Conservation (phyloP, 2,113 vertebrate species). For the Chrysochloris asiatica region DNA sequence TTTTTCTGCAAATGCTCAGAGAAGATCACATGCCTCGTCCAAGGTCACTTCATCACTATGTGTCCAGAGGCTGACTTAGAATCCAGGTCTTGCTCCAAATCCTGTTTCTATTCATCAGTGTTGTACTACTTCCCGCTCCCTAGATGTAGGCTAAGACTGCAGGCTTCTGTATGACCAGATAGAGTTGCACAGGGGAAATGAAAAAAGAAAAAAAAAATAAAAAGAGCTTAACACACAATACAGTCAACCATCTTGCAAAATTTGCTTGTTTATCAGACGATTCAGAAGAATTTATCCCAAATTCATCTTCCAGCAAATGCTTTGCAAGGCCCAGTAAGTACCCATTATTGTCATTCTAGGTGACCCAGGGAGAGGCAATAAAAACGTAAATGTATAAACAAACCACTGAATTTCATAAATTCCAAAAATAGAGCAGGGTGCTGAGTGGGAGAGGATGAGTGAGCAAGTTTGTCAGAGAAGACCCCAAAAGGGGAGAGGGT, state of each 20-base stretch:
- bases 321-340: rapidly evolving
- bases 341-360: rapidly evolving
- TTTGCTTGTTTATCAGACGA: rapidly evolving
- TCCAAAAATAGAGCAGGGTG: not conserved
- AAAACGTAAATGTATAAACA: not conserved
- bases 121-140: not conserved
- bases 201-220: not conserved
- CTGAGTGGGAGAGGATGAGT: rapidly evolving
- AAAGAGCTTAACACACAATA: not conserved
- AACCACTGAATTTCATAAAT: not conserved
- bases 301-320: rapidly evolving
- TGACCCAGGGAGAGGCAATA: not conserved
- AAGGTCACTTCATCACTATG: rapidly evolving
- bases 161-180: rapidly evolving
- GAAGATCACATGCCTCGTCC: rapidly evolving
- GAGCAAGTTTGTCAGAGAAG: rapidly evolving
- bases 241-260: not conserved
- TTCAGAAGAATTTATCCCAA: rapidly evolving
- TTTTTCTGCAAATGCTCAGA: not conserved
- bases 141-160: not conserved
- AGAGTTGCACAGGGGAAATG: too few species aligned
- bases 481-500: not conserved
- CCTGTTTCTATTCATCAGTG: rapidly evolving
- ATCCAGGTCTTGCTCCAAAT: not conserved
- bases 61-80: not conserved